Evolutionary conservation across 2,113 vertebrate genomes (phyloP).

Genomic region (Sardina pilchardus): DNA sequence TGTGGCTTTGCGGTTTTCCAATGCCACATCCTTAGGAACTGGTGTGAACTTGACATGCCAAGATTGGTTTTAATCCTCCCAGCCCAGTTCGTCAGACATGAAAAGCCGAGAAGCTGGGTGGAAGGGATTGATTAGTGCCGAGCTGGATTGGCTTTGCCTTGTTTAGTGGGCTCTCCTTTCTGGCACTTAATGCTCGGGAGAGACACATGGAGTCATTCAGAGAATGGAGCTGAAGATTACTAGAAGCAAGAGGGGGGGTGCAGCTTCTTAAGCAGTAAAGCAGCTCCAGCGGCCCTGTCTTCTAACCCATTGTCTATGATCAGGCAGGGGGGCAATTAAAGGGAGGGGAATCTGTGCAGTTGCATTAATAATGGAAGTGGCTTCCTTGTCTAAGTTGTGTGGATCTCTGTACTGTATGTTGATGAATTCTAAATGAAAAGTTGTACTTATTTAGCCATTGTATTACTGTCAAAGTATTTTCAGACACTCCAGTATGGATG

Average conservation of each 20-base stretch:
- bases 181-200: background rate
- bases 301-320: background rate
- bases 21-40: too few relatives aligned
- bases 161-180: background rate
- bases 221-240: background rate
- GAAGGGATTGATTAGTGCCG: background rate
- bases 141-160: background rate
- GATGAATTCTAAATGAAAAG: background rate
- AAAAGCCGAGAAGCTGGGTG: background rate
- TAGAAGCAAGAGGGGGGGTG: background rate
- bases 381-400: background rate
- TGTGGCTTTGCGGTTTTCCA: background rate
- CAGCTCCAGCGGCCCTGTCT: background rate
- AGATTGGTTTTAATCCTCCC: background rate
- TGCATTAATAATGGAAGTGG: background rate
- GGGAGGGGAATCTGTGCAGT: background rate
- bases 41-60: background rate
- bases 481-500: background rate
- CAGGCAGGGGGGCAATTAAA: background rate
- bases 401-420: background rate
- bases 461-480: background rate
- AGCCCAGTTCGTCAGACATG: background rate
- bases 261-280: background rate
- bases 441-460: background rate
- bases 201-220: background rate